Conservation (phyloP, 2,888 invertebrate species). For the Quadroppia sp. region DNA sequence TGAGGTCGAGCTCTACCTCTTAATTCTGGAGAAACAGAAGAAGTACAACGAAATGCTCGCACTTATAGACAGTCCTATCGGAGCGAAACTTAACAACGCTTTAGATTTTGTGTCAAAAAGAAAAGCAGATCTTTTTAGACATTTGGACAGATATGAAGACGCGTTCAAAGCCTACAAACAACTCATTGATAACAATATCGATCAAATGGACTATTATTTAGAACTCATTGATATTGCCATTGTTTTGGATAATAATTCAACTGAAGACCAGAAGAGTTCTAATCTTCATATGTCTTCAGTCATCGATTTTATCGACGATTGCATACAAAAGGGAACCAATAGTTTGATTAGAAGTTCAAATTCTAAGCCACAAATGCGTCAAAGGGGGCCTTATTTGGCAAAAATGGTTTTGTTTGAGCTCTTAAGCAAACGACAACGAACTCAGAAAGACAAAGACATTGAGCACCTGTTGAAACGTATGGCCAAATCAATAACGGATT, state of each 20-base stretch:
- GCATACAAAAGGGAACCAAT: background rate
- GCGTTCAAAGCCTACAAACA: constrained; percentile 70
- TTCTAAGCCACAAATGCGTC: constrained; percentile 48
- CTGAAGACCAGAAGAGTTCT: background rate
- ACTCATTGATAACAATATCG: constrained; percentile 56
- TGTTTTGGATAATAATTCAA: background rate
- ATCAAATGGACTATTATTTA: constrained; percentile 44
- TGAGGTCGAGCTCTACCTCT: constrained; percentile 82
- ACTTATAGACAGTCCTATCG: constrained; percentile 70
- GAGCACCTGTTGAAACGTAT: constrained; percentile 23
- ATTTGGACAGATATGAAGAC: constrained; percentile 68
- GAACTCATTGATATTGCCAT: constrained; percentile 38
- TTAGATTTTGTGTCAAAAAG: constrained; percentile 62
- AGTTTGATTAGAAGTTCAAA: background rate
- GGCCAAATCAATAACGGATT: constrained; percentile 49
- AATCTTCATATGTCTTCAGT: background rate
- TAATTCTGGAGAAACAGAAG: constrained; percentile 68
- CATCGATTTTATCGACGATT: background rate
- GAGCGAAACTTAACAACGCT: constrained; percentile 49
- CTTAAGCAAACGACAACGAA: constrained; percentile 20
- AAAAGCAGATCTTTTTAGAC: constrained; percentile 68
- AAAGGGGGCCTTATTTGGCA: constrained; percentile 78
- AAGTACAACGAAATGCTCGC: constrained; percentile 76
- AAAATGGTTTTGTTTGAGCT: constrained; percentile 61
- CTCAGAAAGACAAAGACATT: constrained; percentile 3